Conservation (phyloP, 2,797 vertebrate genomes). For the Brachyrhaphis roseni region DNA sequence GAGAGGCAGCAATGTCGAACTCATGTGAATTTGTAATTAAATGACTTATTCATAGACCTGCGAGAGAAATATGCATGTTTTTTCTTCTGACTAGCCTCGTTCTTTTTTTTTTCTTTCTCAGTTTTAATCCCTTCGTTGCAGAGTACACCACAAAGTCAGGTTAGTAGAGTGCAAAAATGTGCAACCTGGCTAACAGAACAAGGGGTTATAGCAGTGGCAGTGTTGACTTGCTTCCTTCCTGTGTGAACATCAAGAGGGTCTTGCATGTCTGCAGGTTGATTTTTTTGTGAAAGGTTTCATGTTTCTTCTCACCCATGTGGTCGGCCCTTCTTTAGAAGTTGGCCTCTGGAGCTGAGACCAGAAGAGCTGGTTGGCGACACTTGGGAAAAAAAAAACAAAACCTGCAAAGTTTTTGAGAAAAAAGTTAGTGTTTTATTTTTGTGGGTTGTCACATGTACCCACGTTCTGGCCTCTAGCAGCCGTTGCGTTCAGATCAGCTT, state of each 20-base stretch:
- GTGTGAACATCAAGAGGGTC: slow-evolving; percentile 62
- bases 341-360: not conserved
- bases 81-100: not conserved
- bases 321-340: not conserved
- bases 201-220: slow-evolving; percentile 18
- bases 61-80: not conserved
- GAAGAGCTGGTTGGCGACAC: not conserved
- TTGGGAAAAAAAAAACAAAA: not conserved
- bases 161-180: slow-evolving; percentile 1
- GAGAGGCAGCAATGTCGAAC: not conserved
- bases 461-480: slow-evolving; percentile 12
- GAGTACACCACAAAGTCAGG: slow-evolving; percentile 46
- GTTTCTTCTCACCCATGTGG: slow-evolving; percentile 8
- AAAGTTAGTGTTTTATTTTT: not conserved
- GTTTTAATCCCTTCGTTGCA: slow-evolving; percentile 24
- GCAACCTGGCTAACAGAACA: slow-evolving; percentile 29
- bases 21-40: not conserved
- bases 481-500: not conserved
- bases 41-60: not conserved
- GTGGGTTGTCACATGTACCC: not conserved
- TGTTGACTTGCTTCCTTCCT: slow-evolving; percentile 73
- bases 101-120: slow-evolving; percentile 4
- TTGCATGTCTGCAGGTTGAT: slow-evolving; percentile 5
- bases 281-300: slow-evolving; percentile 22
- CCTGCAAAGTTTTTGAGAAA: not conserved